Evolutionary conservation across 2,797 vertebrate species (phyloP), one percentile per base, ranked within the genome.

Genomic region (Pseudomugil tenellus): DNA sequence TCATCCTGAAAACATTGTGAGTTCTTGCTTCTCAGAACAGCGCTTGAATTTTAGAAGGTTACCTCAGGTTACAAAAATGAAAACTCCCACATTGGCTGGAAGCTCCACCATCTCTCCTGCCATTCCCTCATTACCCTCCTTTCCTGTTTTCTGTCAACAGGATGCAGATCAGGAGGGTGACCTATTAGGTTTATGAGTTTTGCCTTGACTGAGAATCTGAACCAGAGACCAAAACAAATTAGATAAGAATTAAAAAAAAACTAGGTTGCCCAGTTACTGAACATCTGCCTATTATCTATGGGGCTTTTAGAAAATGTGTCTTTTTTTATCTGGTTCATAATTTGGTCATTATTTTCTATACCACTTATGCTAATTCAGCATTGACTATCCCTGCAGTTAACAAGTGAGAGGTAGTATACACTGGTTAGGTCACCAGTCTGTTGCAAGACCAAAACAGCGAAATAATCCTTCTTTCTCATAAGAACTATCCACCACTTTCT

Each of bases 31-130:
- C 80, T 79, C 73, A 23, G 53, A 19, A 77, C 74, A 72, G 17
- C 0, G 59, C 83, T 78, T 69, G 79, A 86, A 85, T 90, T 87
- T 87, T 82, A 72, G 91, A 89, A 92, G 89, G 89, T 89, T 91
- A 87, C 74, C 76, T 68, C 5, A 13, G 77, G 86, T 86, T 81
- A 84, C 84, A 87, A 87, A 74, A 76, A 71, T 28, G 58, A 80
- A 9, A n/a, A 65, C 70, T 54, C 79, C 67, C 67, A 60, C 77
- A 66, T 68, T 9, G 82, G 82, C 83, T 51, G 5, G 26, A 53
- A 81, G 87, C 83, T 52, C n/a, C 70, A 11, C n/a, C 37, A 0
- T 41, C 53, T 54, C 43, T n/a, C 79, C 63, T 58, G 35, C 26
- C 60, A 70, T 60, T 61, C 63, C 66, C 64, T 57, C 55, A 8